These are phyloP conservation scores for Oasisia sp. DNA, from an alignment of 2,888 invertebrate genomes.

Conservation along the genomic window DNA sequence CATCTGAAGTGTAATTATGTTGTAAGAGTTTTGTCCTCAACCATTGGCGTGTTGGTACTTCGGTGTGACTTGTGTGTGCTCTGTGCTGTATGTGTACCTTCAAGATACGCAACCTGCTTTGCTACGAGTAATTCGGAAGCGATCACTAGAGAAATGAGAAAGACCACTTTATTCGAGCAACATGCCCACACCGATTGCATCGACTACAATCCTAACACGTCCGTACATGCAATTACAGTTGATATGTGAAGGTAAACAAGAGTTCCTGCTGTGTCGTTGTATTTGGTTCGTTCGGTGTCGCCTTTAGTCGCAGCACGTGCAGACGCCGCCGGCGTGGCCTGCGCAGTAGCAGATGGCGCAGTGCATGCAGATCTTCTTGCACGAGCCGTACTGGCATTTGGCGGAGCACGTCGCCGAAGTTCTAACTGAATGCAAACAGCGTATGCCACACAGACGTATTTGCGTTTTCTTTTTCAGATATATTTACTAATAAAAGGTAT, in stretches of 20 bases:
- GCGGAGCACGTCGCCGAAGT: too few species aligned
- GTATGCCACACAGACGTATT: too few species aligned
- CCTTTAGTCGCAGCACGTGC: neutral
- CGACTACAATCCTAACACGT: too few species aligned
- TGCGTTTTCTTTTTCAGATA: too few species aligned
- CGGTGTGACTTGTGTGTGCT: too few species aligned
- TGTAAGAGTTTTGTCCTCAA: too few species aligned
- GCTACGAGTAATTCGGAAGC: neutral
- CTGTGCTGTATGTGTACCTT: too few species aligned
- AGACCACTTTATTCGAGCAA: neutral
- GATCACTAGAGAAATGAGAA: neutral
- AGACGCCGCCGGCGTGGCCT: neutral
- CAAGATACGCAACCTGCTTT: too few species aligned
- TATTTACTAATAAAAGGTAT: too few species aligned
- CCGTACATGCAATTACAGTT: neutral
- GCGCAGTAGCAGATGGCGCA: neutral
- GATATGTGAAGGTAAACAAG: neutral
- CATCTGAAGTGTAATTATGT: too few species aligned
- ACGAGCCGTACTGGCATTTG: neutral
- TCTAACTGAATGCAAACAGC: too few species aligned
- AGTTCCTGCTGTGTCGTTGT: slow-evolving; percentile 17
- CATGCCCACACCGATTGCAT: neutral
- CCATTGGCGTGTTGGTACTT: too few species aligned
- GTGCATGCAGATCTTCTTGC: neutral
- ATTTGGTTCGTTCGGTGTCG: neutral